Conservation (phyloP, 2,888 invertebrate species). For the Taphrorychus bicolor region DNA sequence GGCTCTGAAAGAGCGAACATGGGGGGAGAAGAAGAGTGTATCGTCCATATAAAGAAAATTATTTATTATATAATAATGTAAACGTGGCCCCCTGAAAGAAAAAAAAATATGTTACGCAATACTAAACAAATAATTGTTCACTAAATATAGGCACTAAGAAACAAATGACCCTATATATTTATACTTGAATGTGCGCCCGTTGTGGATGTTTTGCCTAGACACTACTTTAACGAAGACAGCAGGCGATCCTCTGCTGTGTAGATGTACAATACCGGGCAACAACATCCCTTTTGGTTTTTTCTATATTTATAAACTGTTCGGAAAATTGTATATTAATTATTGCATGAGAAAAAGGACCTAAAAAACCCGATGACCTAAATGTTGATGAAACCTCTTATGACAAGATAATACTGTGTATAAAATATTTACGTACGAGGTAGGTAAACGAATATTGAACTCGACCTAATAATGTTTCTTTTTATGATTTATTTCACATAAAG, state of each 20-base stretch:
- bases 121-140: conserved; percentile 36
- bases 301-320: conserved; percentile 44
- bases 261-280: not conserved
- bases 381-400: conserved; percentile 36
- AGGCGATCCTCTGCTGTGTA: not conserved
- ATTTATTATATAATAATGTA: conserved; percentile 28
- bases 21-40: conserved; percentile 22
- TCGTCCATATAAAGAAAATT: conserved; percentile 33
- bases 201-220: not conserved
- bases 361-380: conserved; percentile 30
- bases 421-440: conserved; percentile 28
- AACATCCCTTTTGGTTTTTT: conserved; percentile 31
- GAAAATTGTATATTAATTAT: conserved; percentile 24
- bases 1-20: conserved; percentile 19
- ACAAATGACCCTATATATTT: conserved; percentile 32
- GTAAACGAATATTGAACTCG: conserved; percentile 32
- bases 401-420: conserved; percentile 34
- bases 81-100: conserved; percentile 23
- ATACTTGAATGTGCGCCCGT: conserved; percentile 34
- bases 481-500: too few species aligned
- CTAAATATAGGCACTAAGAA: conserved; percentile 37
- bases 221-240: not conserved
- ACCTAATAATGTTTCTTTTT: too few species aligned
- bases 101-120: conserved; percentile 28
- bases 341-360: conserved; percentile 27